A percentile compares a stretch with the other conserved stretches of the same genome.
These are phyloP conservation scores for Metaphire vulgaris DNA, from an alignment of 1,140 invertebrate species.

Conservation along the genomic window DNA sequence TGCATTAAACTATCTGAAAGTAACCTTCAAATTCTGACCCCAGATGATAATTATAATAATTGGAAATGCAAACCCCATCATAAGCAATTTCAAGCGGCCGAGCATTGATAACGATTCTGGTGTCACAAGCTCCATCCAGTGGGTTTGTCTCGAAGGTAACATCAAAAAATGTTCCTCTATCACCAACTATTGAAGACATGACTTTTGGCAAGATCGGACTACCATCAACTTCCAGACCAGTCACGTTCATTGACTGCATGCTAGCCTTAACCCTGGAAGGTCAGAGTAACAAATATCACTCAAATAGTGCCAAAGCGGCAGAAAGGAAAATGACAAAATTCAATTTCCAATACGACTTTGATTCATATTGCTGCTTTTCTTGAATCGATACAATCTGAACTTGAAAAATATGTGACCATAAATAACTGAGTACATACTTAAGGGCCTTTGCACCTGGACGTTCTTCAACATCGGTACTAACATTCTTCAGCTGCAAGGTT, in stretches of 20 bases:
- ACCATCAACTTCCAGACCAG: background rate
- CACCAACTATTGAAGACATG: background rate
- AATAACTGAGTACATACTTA: constrained; percentile 48
- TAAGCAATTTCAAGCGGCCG: constrained; percentile 78
- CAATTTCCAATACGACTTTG: no score
- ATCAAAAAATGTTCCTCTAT: constrained; percentile 34
- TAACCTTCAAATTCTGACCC: no score
- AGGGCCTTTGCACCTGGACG: constrained; percentile 70
- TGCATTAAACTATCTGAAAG: no score
- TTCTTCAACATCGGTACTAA: constrained; percentile 64
- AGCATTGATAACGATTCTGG: constrained; percentile 66
- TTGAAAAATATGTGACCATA: no score
- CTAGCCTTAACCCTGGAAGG: constrained; percentile 17
- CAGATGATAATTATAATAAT: no score
- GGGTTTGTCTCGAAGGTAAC: constrained; percentile 84
- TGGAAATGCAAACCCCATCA: constrained; percentile 65
- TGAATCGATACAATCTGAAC: no score
- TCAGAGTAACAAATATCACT: no score
- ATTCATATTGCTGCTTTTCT: no score
- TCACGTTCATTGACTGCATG: constrained; percentile 10
- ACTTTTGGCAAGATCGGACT: background rate
- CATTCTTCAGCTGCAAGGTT: constrained; percentile 56
- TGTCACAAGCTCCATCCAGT: constrained; percentile 70
- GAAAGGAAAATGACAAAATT: no score
- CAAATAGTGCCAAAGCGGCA: no score